phyloP scores from a whole-genome alignment of 2,888 invertebrate genomes.

The Lasioglossum marginatum region DNA sequence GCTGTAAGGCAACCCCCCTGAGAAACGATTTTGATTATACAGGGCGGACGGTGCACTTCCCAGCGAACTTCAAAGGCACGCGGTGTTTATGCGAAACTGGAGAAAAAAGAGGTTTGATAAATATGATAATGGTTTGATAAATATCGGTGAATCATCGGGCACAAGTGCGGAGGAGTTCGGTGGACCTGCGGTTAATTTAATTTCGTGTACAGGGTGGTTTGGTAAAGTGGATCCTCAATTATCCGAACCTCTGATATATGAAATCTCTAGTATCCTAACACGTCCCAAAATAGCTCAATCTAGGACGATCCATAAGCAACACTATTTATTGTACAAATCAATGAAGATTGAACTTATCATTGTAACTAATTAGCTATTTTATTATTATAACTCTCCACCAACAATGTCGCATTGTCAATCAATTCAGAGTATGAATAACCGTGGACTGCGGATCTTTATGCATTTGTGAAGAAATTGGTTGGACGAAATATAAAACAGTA shows the following conservation, averaged over 20 bases:
- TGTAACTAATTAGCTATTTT: no score
- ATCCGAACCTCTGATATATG: background rate
- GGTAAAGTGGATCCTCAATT: background rate
- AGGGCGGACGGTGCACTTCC: background rate
- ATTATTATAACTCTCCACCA: no score
- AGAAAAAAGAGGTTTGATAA: background rate
- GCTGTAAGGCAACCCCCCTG: background rate
- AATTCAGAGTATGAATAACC: no score
- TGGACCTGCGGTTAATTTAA: background rate
- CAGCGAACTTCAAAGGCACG: constrained; percentile 8
- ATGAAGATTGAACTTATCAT: no score
- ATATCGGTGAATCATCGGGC: background rate
- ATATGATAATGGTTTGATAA: background rate
- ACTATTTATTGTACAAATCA: no score
- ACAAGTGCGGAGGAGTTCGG: background rate
- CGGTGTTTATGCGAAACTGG: background rate
- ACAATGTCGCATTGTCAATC: no score
- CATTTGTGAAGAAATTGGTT: no score
- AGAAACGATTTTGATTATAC: constrained; percentile 40
- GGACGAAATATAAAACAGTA: no score
- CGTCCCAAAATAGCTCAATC: no score
- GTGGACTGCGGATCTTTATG: no score
- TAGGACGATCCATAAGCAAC: no score
- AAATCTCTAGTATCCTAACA: no score
- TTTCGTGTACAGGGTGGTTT: background rate